Evolutionary conservation across 2,113 vertebrate genomes (phyloP), one percentile per base, ranked within the genome.

Genomic region (Conger conger): DNA sequence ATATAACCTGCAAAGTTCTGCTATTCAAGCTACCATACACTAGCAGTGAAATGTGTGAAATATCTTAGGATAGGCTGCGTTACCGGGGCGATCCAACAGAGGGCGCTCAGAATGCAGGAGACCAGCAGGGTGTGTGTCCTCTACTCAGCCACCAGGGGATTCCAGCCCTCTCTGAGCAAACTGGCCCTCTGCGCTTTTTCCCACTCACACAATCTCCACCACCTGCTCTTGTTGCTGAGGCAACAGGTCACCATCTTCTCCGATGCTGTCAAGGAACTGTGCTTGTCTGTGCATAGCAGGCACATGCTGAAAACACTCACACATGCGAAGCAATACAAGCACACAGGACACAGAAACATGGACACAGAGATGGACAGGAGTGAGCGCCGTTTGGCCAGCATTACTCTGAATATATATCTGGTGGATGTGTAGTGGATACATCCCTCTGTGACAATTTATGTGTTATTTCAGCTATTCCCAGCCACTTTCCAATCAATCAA

Each of bases 221-320:
- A 99, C 0, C 94, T 96, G 83, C 88, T 92, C 91, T 98, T 96
- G 81, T 98, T 98, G 83, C 96, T 93, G 76, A 99, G 82, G 92
- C 97, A 99, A 83, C 97, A 95, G 0, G 95, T 97, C 86, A 99
- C 84, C 93, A 97, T 96, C 1, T 97, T 95, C 90, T 99, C 97
- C 91, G 97, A 90, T 0, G 97, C 97, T 68, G 97, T 95, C 0
- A 94, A 98, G 90, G 97, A 97, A 93, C 98, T 98, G 88, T 97
- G 96, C 87, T 97, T 97, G 92, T 98, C 97, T 99, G 89, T 60
- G 54, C 13, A 45, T 76, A 35, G 30, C 38, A 40, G 83, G 30
- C 0, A 33, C 38, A 36, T 38, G 27, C 20, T n/a, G 40, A 80
- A 15, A 80, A 73, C 38, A 4, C 60, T 76, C 11, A 27, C 81